These are phyloP conservation scores for Tachyglossus aculeatus DNA, from an alignment of 2,797 vertebrate genomes.

Conservation along the genomic window DNA sequence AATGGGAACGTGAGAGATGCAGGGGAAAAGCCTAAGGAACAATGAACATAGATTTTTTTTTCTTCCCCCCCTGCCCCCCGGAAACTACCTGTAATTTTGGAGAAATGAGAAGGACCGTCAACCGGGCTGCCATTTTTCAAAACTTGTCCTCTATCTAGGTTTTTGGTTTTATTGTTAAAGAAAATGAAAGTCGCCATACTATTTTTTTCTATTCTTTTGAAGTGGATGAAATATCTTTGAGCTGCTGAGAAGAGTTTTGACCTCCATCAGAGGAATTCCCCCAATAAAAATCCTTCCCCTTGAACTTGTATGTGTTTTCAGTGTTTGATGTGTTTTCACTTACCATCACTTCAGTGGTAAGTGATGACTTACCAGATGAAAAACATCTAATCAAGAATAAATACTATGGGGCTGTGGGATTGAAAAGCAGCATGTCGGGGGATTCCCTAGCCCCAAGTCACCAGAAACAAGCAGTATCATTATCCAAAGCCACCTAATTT, in stretches of 20 bases:
- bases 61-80: too few species aligned
- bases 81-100: neutral
- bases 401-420: neutral
- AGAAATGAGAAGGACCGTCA: neutral
- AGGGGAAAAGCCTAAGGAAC: neutral
- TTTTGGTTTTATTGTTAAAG: neutral
- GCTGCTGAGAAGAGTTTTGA: neutral
- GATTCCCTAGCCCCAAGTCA: neutral
- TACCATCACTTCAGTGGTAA: neutral
- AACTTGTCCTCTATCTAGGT: neutral
- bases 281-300: neutral
- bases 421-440: neutral
- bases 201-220: neutral
- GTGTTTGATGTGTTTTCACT: slow-evolving; percentile 1
- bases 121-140: neutral
- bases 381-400: neutral
- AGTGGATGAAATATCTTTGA: neutral
- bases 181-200: neutral
- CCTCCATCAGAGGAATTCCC: neutral
- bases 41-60: neutral
- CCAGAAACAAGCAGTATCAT: neutral
- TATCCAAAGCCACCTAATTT: neutral
- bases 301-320: neutral
- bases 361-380: too few species aligned
- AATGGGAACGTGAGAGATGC: neutral